Base-by-base conservation (phyloP, 1,140 invertebrate species). In the Drosophila grimshawi region DNA sequence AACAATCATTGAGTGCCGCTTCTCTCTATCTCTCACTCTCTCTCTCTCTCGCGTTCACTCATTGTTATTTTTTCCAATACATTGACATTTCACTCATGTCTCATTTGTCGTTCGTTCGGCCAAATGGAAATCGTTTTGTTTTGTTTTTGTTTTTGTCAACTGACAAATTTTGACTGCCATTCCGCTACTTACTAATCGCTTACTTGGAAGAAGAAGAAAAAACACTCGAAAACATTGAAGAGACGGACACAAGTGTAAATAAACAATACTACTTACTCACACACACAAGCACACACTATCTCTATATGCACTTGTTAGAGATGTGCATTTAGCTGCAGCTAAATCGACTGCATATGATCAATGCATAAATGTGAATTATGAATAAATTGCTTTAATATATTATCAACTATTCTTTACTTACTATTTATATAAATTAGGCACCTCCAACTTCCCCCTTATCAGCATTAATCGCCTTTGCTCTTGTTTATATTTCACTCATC, bases 121-220 rank as follows among this genome's bases (percentile, higher is more conserved):
- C 81, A 85, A 86, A 86, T 86, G 79, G 80, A 86, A 86, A 82
- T 88, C 68, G 76, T 88, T 88, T 88, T 88, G 83, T 83, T 83
- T 83, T 69, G 30, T 48, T 62, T 78, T 80, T 57, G 39, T n/a
- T 78, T 76, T 76, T 86, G 70, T 83, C 77, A 89, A 89, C 71
- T 81, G 80, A 89, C 80, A 89, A 89, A 89, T 89, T 88, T 89
- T 83, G 74, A 86, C 27, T 8, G 19, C 30, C 55, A 32, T 7
- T 5, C 5, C 27, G 33, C 19, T 4, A 8, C 51, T 64, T 52
- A 78, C 80, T 86, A 88, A 88, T 86, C 83, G 80, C 83, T 80
- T 77, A 80, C 66, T 88, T 83, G 19, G 19, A 19, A 19, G 19
- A 19, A 19, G 19, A 19, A 88, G 83, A 86, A 83, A 61, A 66